phyloP scores from a whole-genome alignment of 1,140 invertebrate species.

The Drosophila prosaltans region DNA sequence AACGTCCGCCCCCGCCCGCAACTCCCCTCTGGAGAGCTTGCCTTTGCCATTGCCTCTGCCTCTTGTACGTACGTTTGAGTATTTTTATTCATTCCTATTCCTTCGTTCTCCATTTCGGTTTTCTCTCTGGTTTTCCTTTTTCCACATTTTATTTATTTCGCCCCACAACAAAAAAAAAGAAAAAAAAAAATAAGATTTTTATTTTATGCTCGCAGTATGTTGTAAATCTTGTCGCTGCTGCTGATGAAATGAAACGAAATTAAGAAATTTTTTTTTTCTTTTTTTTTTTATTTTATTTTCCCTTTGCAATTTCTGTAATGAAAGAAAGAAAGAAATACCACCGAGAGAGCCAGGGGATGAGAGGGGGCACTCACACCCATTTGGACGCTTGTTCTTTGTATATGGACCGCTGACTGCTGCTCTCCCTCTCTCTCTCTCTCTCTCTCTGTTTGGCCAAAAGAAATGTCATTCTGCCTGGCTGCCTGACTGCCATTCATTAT shows the following conservation, averaged over 20 bases:
- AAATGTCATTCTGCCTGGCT: conserved; percentile 18
- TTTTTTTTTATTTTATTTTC: conserved; percentile 47
- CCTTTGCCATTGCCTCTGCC: conserved; percentile 18
- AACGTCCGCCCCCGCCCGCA: conserved; percentile 31
- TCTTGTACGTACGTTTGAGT: conserved; percentile 77
- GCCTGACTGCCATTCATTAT: conserved; percentile 68
- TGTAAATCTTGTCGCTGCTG: conserved; percentile 75
- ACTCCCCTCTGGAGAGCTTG: neutral
- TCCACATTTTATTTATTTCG: conserved; percentile 71
- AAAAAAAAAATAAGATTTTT: conserved; percentile 71
- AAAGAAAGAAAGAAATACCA: conserved; percentile 71
- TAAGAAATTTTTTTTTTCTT: conserved; percentile 65
- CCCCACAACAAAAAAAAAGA: conserved; percentile 18
- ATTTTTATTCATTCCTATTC: conserved; percentile 78
- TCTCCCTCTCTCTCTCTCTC: neutral
- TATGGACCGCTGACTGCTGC: neutral
- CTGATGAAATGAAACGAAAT: conserved; percentile 78
- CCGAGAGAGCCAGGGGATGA: conserved; percentile 23
- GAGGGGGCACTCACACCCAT: neutral
- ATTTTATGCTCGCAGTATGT: conserved; percentile 80
- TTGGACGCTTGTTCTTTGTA: too few relatives aligned
- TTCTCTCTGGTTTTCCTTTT: conserved; percentile 41
- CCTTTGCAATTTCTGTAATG: conserved; percentile 74
- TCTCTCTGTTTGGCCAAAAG: neutral
- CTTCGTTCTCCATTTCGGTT: conserved; percentile 30